Evolutionary conservation across 1,140 invertebrate species (phyloP).

Genomic region (Harlomillsia oculata): DNA sequence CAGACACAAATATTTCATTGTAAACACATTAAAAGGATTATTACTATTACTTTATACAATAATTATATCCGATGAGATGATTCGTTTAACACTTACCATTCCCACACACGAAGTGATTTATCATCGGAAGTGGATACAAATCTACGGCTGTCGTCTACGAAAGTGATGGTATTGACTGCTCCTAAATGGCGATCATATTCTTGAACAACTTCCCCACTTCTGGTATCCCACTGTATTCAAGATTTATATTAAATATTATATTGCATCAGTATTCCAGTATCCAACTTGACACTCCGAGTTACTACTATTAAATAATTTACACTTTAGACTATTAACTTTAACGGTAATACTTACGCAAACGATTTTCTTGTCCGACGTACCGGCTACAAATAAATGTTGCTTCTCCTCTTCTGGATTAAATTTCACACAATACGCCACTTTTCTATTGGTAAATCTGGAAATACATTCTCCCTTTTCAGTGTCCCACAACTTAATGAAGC

Average conservation of each 20-base stretch:
- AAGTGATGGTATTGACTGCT: slow-evolving; percentile 97
- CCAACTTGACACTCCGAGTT: neutral
- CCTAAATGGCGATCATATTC: slow-evolving; percentile 98
- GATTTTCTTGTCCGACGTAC: slow-evolving; percentile 98
- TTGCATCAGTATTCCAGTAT: neutral
- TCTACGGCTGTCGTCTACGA: slow-evolving; percentile 94
- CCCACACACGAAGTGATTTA: slow-evolving; percentile 97
- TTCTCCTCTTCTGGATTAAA: slow-evolving; percentile 96
- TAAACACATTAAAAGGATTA: neutral
- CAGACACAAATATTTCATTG: slow-evolving; percentile 33
- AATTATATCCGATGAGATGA: neutral
- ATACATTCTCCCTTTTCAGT: slow-evolving; percentile 92
- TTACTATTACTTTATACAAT: slow-evolving; percentile 1
- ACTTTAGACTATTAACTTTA: neutral
- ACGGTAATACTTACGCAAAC: slow-evolving; percentile 69
- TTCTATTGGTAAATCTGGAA: slow-evolving; percentile 83
- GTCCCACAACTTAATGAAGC: slow-evolving; percentile 97
- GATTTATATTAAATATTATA: slow-evolving; percentile 7
- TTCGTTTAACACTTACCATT: slow-evolving; percentile 63
- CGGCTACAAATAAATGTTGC: slow-evolving; percentile 94
- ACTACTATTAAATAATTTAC: slow-evolving; percentile 8
- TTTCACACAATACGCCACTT: slow-evolving; percentile 95
- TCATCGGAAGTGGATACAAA: slow-evolving; percentile 99
- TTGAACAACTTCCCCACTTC: slow-evolving; percentile 90
- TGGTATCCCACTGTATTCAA: slow-evolving; percentile 75